A percentile compares a stretch with the other conserved stretches of the same genome.
Evolutionary conservation across 2,113 vertebrate genomes (phyloP).

Genomic region (Cyphomyrus discorhynchus): DNA sequence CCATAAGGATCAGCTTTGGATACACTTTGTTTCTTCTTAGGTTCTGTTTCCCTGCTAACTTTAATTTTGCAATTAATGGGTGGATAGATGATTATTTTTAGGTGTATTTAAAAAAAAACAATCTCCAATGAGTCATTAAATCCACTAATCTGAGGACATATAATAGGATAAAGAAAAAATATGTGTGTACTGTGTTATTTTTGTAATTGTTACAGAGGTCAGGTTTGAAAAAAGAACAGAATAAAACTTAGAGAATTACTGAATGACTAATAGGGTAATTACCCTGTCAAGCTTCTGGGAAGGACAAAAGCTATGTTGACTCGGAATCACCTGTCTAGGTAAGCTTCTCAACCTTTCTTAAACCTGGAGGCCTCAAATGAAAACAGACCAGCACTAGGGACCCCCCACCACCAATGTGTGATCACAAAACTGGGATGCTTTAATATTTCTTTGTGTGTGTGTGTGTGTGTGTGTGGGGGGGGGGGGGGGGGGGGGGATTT

Average conservation of each 20-base stretch:
- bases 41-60: background rate
- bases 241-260: background rate
- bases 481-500: no score
- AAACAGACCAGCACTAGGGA: background rate
- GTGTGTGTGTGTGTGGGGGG: no score
- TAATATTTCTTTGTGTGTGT: background rate
- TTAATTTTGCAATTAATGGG: background rate
- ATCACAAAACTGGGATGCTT: background rate
- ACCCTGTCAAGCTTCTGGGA: background rate
- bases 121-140: background rate
- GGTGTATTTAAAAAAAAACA: background rate
- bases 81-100: background rate
- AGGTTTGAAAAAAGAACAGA: background rate
- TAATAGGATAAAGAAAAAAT: background rate
- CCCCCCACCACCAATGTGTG: background rate
- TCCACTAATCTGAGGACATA: background rate
- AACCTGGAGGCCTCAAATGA: background rate
- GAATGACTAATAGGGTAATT: constrained; percentile 1
- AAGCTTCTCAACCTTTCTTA: background rate
- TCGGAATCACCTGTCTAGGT: background rate
- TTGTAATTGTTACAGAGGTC: background rate
- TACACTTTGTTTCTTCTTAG: background rate
- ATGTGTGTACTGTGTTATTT: background rate
- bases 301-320: background rate
- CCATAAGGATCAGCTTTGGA: background rate